Base-by-base conservation (phyloP, 1,140 invertebrate species). In the Rhopalosiphum maidis region DNA sequence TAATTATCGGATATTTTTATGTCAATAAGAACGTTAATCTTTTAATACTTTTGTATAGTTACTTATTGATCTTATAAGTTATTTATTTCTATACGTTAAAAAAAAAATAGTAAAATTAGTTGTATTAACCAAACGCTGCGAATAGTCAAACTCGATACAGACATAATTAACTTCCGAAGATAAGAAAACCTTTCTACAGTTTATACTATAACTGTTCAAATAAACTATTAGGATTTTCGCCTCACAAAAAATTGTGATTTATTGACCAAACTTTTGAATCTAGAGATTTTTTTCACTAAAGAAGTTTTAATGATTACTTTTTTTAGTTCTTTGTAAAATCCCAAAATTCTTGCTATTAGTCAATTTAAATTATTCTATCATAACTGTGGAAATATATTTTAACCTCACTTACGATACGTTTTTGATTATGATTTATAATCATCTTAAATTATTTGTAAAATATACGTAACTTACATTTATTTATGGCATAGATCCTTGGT, bases 401-500 rank as follows among this genome's bases (percentile, higher is more conserved):
- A n/a, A 15, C 15, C 25, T n/a, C 5, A 77, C 60, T 77, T 77
- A 15, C 60, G 5, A 77, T 6, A n/a, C n/a, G 18, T 18, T 51
- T 51, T 51, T 51, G 48, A 77, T n/a, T 77, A 68, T 77, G 18
- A 77, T n/a, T n/a, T n/a, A n/a, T n/a, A 77, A 4, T n/a, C 4
- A n/a, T 18, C 18, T 21, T n/a, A n/a, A n/a, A 18, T 77, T n/a
- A n/a, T n/a, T n/a, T 77, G 30, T 77, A n/a, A n/a, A 77, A 77
- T n/a, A 18, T 21, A n/a, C 60, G 83, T 4, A 37, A 83, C 90
- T 92, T 92, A 92, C 90, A 51, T 92, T 92, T 92, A 18, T 82
- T 92, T 48, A 82, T 92, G 90, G 90, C 90, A 92, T 92, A 92
- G 90, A 92, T 92, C 9, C 68, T 83, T n/a, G 68, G 90, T 77